phyloP scores from a whole-genome alignment of 1,140 invertebrate species.

The Drosophila novamexicana region DNA sequence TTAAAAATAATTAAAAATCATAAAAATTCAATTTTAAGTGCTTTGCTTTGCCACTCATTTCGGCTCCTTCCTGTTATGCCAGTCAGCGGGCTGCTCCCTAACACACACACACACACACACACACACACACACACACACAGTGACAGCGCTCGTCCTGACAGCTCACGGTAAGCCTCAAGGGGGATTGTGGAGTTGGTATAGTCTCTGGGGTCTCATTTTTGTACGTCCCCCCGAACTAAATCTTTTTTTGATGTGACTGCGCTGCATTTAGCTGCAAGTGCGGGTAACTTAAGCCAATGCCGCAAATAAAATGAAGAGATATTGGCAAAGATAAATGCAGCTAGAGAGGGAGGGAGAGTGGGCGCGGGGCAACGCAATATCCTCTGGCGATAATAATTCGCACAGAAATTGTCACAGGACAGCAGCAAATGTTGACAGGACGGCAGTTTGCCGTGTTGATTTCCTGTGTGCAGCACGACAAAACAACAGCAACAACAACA shows the following conservation, averaged over 20 bases:
- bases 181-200: neutral
- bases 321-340: conserved; percentile 40
- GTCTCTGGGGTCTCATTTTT: neutral
- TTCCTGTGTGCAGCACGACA: conserved; percentile 75
- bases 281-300: conserved; percentile 64
- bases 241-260: conserved; percentile 53
- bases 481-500: conserved; percentile 26
- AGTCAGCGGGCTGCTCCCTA: conserved; percentile 1
- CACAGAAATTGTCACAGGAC: conserved; percentile 69
- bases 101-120: conserved; percentile 38
- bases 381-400: conserved; percentile 75
- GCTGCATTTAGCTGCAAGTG: conserved; percentile 59
- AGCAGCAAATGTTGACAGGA: conserved; percentile 31
- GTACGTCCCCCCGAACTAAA: conserved; percentile 6
- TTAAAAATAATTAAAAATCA: conserved; percentile 84
- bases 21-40: conserved; percentile 83
- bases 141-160: conserved; percentile 63
- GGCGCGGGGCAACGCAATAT: conserved; percentile 64
- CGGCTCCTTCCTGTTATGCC: neutral
- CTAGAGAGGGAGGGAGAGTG: neutral
- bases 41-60: conserved; percentile 56
- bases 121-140: conserved; percentile 24
- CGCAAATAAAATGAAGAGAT: conserved; percentile 46
- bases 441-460: conserved; percentile 72
- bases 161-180: conserved; percentile 54